Percentiles rank a stretch among this genome's conserved stretches.
Evolutionary conservation across 2,113 vertebrate species (phyloP).

Genomic region (Ameiurus melas): DNA sequence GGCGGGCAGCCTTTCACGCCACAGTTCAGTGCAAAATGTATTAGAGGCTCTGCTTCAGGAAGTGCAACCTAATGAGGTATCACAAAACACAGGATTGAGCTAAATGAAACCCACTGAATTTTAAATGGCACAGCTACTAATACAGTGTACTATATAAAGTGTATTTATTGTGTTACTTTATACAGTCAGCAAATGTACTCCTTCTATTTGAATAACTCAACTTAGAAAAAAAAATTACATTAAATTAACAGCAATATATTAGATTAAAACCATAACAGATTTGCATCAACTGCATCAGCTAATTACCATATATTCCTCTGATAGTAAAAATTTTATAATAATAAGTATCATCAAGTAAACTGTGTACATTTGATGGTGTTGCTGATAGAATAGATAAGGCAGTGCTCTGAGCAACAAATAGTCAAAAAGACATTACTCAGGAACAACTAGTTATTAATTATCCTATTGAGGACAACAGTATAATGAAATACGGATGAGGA

Average conservation of each 20-base stretch:
- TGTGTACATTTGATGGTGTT: neutral
- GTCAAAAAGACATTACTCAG: constrained; percentile 1
- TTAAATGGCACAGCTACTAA: neutral
- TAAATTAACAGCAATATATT: neutral
- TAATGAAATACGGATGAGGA: neutral
- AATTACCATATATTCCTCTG: neutral
- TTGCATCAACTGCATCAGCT: neutral
- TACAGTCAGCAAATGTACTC: neutral
- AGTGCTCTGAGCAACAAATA: neutral
- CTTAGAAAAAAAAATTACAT: neutral
- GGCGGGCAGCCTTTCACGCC: constrained; percentile 76
- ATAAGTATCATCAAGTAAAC: neutral
- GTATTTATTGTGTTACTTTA: neutral
- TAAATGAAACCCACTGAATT: neutral
- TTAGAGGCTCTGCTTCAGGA: constrained; percentile 72
- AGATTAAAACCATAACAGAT: neutral
- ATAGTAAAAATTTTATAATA: neutral
- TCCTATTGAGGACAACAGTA: too few species aligned
- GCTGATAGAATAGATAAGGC: neutral
- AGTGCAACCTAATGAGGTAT: constrained; percentile 69
- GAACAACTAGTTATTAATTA: neutral
- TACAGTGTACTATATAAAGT: neutral
- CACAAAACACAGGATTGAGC: constrained; percentile 11
- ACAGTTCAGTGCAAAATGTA: constrained; percentile 80
- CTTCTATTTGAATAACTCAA: neutral